Conservation (phyloP, 2,888 invertebrate species). For the Malachius bipustulatus region DNA sequence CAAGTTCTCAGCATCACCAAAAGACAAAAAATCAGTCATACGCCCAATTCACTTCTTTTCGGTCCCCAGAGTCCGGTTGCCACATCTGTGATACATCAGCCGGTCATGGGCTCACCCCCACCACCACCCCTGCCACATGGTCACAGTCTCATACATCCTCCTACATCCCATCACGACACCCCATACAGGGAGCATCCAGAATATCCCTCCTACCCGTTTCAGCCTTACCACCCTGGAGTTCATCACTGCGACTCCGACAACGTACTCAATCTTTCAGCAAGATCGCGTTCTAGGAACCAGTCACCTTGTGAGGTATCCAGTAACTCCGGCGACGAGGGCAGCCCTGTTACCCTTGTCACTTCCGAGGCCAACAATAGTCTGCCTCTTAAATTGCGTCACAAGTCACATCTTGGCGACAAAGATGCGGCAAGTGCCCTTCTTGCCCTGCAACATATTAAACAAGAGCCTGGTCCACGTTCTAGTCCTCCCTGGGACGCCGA, state of each 20-base stretch:
- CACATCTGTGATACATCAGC: constrained; percentile 50
- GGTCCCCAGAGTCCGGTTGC: constrained; percentile 45
- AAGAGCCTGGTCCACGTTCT: constrained; percentile 68
- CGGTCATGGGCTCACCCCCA: constrained; percentile 36
- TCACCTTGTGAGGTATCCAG: constrained; percentile 75
- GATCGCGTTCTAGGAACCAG: constrained; percentile 38
- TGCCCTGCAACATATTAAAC: constrained; percentile 76
- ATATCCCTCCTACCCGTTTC: constrained; percentile 35
- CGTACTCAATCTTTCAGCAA: constrained; percentile 60
- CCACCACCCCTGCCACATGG: constrained; percentile 43
- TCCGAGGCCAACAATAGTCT: constrained; percentile 63
- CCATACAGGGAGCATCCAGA: constrained; percentile 39
- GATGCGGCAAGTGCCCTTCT: constrained; percentile 72
- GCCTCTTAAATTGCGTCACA: constrained; percentile 84
- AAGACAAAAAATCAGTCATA: constrained; percentile 45
- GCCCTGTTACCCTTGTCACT: constrained; percentile 33
- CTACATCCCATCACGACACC: constrained; percentile 36
- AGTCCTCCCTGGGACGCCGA: constrained; percentile 82
- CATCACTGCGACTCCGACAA: constrained; percentile 45
- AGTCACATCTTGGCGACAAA: constrained; percentile 79
- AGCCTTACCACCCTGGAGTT: constrained; percentile 41
- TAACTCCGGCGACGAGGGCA: constrained; percentile 51
- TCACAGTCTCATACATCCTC: constrained; percentile 32
- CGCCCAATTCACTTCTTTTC: constrained; percentile 43
- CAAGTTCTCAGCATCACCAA: constrained; percentile 77